Percentiles rank a stretch among this genome's conserved stretches.
Evolutionary conservation across 2,113 vertebrate species (phyloP).

Genomic region (Labeo rohita): DNA sequence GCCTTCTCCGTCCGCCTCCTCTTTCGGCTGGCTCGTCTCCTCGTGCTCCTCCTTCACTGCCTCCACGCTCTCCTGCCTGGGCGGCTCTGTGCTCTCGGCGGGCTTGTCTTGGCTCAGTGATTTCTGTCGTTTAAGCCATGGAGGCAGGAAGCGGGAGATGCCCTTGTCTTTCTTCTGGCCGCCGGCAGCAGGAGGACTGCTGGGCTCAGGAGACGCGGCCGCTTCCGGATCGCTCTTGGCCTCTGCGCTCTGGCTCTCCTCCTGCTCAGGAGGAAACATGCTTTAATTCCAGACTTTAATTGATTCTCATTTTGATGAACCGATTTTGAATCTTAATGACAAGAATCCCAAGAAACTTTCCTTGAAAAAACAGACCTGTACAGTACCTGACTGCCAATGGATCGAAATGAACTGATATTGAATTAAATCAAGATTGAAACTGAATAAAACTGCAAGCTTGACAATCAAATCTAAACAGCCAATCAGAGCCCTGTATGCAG

Average conservation of each 20-base stretch:
- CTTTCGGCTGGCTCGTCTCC: conserved; percentile 50
- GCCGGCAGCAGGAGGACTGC: conserved; percentile 41
- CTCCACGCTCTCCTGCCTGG: conserved; percentile 62
- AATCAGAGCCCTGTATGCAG: too few species aligned
- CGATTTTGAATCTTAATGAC: too few species aligned
- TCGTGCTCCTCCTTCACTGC: conserved; percentile 66
- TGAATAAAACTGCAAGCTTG: too few species aligned
- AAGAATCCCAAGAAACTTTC: background rate
- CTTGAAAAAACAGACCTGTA: too few species aligned
- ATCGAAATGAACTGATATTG: too few species aligned
- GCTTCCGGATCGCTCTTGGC: conserved; percentile 34
- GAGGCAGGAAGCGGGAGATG: conserved; percentile 91
- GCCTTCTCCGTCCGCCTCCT: conserved; percentile 56
- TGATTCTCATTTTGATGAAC: too few species aligned
- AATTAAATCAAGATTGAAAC: too few species aligned
- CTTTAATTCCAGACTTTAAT: background rate
- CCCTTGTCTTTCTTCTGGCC: conserved; percentile 84
- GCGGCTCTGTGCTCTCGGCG: conserved; percentile 71
- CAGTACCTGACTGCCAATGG: too few species aligned
- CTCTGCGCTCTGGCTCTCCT: conserved; percentile 15
- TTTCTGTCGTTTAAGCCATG: conserved; percentile 97
- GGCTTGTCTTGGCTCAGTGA: conserved; percentile 82
- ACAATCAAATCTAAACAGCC: too few species aligned
- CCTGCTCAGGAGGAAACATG: background rate
- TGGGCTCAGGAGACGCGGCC: conserved; percentile 22